Percentiles rank a stretch among this genome's conserved stretches.
Evolutionary conservation across 53 echinoderm and acorn worm genomes (phyloP).

Genomic region (Luidia sarsii): DNA sequence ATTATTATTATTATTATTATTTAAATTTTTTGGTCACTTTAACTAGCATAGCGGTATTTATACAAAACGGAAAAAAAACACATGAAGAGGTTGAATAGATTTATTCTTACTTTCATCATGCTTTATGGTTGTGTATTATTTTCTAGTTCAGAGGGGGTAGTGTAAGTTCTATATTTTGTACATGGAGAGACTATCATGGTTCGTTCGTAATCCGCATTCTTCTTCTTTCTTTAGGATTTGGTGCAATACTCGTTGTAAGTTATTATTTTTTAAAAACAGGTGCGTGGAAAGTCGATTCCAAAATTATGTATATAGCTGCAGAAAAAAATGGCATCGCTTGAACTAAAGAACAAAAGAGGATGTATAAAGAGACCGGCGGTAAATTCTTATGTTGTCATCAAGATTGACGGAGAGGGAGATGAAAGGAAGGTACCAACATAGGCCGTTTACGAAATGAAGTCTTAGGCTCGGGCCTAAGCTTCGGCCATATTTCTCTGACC

Average conservation of each 20-base stretch:
- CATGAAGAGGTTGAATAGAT: conserved; percentile 43
- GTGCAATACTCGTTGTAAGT: conserved; percentile 51
- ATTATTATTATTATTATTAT: too few relatives aligned
- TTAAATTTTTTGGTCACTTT: conserved; percentile 17
- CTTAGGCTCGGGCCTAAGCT: too few relatives aligned
- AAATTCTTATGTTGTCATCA: too few relatives aligned
- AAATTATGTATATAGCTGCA: not conserved
- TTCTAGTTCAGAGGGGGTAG: conserved; percentile 6
- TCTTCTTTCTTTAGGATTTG: conserved; percentile 7
- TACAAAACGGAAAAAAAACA: not conserved
- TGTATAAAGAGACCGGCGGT: too few relatives aligned
- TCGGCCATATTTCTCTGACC: too few relatives aligned
- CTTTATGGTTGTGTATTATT: conserved; percentile 29
- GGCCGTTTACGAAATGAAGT: too few relatives aligned
- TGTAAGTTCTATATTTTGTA: conserved; percentile 23
- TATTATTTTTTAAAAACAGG: conserved; percentile 23
- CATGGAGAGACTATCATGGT: not conserved
- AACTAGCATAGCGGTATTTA: conserved; percentile 40
- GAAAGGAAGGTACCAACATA: too few relatives aligned
- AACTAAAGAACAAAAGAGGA: too few relatives aligned
- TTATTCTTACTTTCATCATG: not conserved
- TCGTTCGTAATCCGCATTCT: not conserved
- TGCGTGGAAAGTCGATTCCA: not conserved
- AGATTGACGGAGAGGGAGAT: too few relatives aligned
- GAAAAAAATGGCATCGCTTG: not conserved